Base-by-base conservation (phyloP, 2,797 vertebrate species). In the Poecilia gillii region DNA sequence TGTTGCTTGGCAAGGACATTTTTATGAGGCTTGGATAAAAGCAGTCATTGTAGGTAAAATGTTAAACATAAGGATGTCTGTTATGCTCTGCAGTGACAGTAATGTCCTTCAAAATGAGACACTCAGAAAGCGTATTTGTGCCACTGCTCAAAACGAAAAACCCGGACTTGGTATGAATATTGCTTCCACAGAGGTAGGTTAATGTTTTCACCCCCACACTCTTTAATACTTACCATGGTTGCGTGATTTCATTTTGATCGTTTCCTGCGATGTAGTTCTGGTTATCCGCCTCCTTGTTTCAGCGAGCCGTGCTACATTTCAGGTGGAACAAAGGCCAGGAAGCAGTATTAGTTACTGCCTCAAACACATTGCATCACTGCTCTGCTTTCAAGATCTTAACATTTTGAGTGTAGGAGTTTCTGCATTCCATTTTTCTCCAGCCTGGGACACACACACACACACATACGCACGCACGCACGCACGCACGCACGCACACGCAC, bases 381-480 rank as follows among this genome's bases (percentile, higher is more conserved):
- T 83, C 84, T 81, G 80, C 76, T 88, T 84, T 80, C 28, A 81
- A 84, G 73, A 89, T 89, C 84, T 83, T 59, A 89, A 87, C 82
- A 83, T 82, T 86, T 85, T 84, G 41, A 84, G 79, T 33, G 55
- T 77, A 76, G 84, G 81, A 84, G 86, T 84, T 88, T 81, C 70
- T 86, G 62, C 82, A 46, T 84, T 85, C 51, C 77, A 81, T 84
- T 88, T 90, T 81, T 84, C 77, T 85, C 62, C 45, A 85, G 77
- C 72, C 43, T 5, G 41, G 36, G 73, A 73, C 43, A 82, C 71
- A 81, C 51, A 73, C 43, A 81, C 72, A 82, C 55, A 68, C 47
- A 68, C 31, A 57, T 25, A 62, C 28, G 39, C 49, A 28, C 57
- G 72, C 47, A 64, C 31, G 53, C 81, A 75, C 84, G 73, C 70